Evolutionary conservation across 1,140 invertebrate species (phyloP), one percentile per base, ranked within the genome.

Genomic region (Idris sp.): DNA sequence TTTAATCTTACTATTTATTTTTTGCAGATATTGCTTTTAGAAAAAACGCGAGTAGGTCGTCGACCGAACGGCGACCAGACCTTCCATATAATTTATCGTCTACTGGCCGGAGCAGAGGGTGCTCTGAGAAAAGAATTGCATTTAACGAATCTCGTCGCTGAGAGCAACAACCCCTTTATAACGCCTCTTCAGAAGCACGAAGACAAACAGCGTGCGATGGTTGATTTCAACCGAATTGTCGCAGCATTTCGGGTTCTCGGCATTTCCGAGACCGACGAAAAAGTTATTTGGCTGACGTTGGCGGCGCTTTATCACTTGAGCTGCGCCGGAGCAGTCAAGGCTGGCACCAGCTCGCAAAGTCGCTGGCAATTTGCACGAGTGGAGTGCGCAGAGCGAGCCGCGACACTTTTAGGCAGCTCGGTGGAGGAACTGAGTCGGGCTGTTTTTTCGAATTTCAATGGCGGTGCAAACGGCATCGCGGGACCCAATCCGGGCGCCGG

Each of bases 301-400:
- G 96, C 95, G 6, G 95, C 95, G 5, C 94, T 98, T 67, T 96
- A 96, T 83, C 97, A 99, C 88, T 86, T 98, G 51, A 95, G 96
- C 14, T 92, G 93, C 79, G 96, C 97, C 15, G 93, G 93, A 4
- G 92, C 92, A 40, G 89, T 91, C 0, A 93, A 92, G 89, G 89
- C 92, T 89, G 84, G 85, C 3, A 84, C 82, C 0, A 85, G 79
- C 6, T 86, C 84, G 2, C 86, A 87, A 61, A 84, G 83, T 53
- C 87, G 89, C 25, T 91, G 92, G 84, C 95, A 97, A 81, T 98
- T 98, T 86, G 91, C 91, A 1, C 91, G 93, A 76, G 93, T 94
- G 0, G 92, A 92, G 28, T 92, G 92, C 46, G 96, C 95, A 0
- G 92, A 96, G 79, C 90, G 92, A 69, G 96, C 97, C 4, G 95